A percentile compares a stretch with the other conserved stretches of the same genome.
Conservation (phyloP, 2,113 vertebrate species). For the Chitala chitala region DNA sequence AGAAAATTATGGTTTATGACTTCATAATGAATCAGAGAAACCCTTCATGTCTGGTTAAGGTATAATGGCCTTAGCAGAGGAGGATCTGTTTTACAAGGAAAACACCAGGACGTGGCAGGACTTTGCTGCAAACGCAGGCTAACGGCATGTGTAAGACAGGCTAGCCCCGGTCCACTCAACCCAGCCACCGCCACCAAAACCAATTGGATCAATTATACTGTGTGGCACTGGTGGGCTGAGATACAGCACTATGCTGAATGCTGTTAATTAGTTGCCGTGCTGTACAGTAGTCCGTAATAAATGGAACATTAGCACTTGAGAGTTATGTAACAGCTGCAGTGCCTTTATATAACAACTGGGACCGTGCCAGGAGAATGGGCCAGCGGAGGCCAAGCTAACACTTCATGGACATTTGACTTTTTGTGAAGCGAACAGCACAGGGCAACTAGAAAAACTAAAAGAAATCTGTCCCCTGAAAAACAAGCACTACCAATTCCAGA, state of each 20-base stretch:
- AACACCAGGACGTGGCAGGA: not conserved
- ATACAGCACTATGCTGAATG: not conserved
- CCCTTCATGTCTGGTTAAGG: not conserved
- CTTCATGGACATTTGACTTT: not conserved
- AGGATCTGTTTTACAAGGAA: not conserved
- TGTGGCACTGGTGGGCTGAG: not conserved
- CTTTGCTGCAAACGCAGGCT: not conserved
- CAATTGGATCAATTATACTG: not conserved
- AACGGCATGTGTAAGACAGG: not conserved
- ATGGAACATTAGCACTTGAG: not conserved
- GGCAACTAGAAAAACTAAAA: too few relatives aligned
- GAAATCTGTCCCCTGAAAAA: not conserved
- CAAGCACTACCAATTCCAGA: not conserved
- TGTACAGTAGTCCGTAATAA: conserved; percentile 6
- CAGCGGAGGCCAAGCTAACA: not conserved
- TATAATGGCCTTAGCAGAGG: conserved; percentile 5
- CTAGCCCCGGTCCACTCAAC: not conserved
- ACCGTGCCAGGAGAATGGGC: not conserved
- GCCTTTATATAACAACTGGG: conserved; percentile 21
- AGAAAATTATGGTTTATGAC: not conserved
- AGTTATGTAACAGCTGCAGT: conserved; percentile 5
- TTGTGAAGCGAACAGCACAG: not conserved
- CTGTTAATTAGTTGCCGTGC: not conserved
- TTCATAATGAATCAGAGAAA: not conserved
- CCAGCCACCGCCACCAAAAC: not conserved